Conservation (phyloP, 23 tunicate genomes). For the Ascidia mentula region DNA sequence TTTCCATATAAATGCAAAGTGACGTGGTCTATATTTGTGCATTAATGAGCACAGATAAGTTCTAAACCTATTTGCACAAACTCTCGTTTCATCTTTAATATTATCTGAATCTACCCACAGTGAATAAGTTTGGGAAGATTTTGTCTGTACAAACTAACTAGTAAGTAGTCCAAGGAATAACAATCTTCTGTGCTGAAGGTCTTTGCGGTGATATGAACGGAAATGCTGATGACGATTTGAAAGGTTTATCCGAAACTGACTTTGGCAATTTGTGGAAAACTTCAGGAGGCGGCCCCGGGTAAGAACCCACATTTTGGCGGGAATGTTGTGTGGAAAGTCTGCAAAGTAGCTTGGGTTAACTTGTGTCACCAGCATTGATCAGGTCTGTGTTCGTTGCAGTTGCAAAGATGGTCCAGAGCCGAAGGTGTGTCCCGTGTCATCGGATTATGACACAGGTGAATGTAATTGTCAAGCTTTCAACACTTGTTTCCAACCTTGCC, state of each 20-base stretch:
- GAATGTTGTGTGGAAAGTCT: no score
- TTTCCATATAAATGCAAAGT: no score
- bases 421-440: slow-evolving; percentile 7
- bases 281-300: slow-evolving; percentile 40
- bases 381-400: background rate
- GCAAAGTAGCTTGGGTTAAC: no score
- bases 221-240: slow-evolving; percentile 23
- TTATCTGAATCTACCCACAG: no score
- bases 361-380: background rate
- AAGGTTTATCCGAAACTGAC: slow-evolving; percentile 37
- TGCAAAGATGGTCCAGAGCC: slow-evolving; percentile 23
- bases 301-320: background rate
- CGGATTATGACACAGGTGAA: slow-evolving; percentile 45
- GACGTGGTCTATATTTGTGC: no score
- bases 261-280: slow-evolving; percentile 36
- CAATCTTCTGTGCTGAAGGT: no score
- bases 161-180: no score
- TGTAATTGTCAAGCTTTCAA: slow-evolving; percentile 34
- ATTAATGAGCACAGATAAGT: no score
- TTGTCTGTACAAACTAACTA: no score
- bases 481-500: slow-evolving; percentile 35
- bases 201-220: slow-evolving; percentile 52
- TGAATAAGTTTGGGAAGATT: no score
- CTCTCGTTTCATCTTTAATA: no score
- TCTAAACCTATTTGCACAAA: no score